Percentiles rank a stretch among this genome's conserved stretches.
These are phyloP conservation scores for Drosophila sp. DNA, from an alignment of 1,140 invertebrate genomes.

Conservation along the genomic window DNA sequence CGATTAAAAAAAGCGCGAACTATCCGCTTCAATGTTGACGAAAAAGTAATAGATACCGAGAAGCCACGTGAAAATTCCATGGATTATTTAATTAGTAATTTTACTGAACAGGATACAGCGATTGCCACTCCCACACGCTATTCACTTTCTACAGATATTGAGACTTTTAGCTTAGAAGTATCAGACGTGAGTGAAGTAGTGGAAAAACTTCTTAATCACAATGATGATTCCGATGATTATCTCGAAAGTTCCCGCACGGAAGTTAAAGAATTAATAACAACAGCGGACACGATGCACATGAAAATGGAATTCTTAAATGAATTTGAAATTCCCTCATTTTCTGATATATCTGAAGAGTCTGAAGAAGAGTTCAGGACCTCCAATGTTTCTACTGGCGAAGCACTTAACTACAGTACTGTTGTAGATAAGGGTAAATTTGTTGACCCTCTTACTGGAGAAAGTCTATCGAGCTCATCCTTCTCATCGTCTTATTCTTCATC, in stretches of 20 bases:
- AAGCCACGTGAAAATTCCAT: too few species aligned
- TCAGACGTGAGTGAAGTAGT: too few species aligned
- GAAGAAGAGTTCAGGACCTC: neutral
- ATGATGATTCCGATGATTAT: neutral
- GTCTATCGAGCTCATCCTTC: neutral
- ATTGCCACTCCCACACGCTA: too few species aligned
- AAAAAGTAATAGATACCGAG: neutral
- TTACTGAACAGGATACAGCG: too few species aligned
- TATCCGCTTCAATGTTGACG: neutral
- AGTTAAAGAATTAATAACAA: neutral
- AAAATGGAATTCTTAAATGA: conserved; percentile 33
- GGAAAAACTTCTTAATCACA: too few species aligned
- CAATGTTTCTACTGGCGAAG: neutral
- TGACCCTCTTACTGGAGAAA: neutral
- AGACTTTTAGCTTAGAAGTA: too few species aligned
- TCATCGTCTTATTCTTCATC: neutral
- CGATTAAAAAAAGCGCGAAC: neutral
- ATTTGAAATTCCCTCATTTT: conserved; percentile 51
- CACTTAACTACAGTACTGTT: neutral
- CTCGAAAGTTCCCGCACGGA: neutral
- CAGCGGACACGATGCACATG: conserved; percentile 14
- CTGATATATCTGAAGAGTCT: conserved; percentile 52
- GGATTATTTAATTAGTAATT: too few species aligned
- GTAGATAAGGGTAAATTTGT: neutral
- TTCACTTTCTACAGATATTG: too few species aligned